These are phyloP conservation scores for Melozone crissalis DNA, from an alignment of 2,113 vertebrate species.

Conservation along the genomic window DNA sequence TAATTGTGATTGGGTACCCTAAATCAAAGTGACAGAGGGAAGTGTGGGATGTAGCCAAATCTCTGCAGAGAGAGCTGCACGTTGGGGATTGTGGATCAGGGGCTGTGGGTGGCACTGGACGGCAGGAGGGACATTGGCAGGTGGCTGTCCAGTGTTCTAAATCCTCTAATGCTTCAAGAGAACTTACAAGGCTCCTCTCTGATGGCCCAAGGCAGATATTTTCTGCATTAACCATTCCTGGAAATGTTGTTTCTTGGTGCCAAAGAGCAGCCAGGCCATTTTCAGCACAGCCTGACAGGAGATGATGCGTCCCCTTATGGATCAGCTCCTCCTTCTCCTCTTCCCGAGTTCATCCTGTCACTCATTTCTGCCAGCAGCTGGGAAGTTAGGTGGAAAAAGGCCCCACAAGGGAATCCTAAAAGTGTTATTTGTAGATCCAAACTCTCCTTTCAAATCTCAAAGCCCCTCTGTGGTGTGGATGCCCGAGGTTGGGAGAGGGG, in stretches of 20 bases:
- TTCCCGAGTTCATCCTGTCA: neutral
- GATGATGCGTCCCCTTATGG: neutral
- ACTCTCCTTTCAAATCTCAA: neutral
- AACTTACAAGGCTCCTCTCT: neutral
- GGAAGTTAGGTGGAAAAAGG: neutral
- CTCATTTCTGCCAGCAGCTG: neutral
- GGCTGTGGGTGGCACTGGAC: neutral
- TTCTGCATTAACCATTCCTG: neutral
- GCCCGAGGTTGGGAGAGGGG: neutral
- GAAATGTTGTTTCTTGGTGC: neutral
- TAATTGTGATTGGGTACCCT: neutral
- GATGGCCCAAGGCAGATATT: neutral
- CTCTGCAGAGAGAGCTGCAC: neutral
- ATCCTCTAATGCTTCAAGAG: neutral
- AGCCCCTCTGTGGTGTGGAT: accelerated
- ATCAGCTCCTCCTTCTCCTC: neutral
- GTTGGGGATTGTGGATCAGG: accelerated
- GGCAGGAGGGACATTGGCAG: neutral
- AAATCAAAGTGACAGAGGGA: neutral
- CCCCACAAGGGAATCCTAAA: neutral
- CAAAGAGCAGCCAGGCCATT: neutral
- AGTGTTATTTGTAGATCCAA: neutral
- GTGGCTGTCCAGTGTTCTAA: neutral
- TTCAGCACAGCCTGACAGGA: neutral
- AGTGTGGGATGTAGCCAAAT: neutral